These are phyloP conservation scores for Drosophila tani DNA, from an alignment of 1,140 invertebrate species.

Conservation along the genomic window DNA sequence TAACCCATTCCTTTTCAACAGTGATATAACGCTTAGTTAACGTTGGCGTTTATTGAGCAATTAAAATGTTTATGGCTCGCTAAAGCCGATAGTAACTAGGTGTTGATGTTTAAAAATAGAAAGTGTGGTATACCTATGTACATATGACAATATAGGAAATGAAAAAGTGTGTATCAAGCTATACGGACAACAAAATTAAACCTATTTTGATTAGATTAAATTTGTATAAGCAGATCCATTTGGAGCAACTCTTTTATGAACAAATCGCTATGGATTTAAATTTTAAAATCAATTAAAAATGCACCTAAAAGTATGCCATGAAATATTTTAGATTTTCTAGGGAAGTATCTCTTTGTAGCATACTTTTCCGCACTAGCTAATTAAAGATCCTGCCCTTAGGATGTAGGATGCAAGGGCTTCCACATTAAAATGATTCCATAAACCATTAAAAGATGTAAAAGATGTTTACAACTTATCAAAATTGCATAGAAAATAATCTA, in stretches of 20 bases:
- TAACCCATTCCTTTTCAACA: constrained; percentile 5
- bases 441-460: no score
- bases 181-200: background rate
- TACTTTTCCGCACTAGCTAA: background rate
- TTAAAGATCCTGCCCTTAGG: no score
- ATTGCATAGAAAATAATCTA: no score
- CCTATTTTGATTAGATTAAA: background rate
- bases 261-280: background rate
- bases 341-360: background rate
- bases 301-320: background rate
- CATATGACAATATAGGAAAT: background rate
- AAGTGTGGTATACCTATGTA: background rate
- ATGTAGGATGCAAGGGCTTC: no score
- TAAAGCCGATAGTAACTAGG: constrained; percentile 19
- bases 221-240: no score
- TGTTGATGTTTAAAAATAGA: constrained; percentile 1
- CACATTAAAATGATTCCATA: background rate
- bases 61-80: background rate
- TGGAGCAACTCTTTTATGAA: no score
- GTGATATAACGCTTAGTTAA: background rate
- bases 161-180: background rate
- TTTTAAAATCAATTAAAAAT: no score
- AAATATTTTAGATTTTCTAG: background rate
- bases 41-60: background rate
- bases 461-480: no score